Conservation (phyloP, 2,797 vertebrate species). For the Mormyrus hasselquistii region DNA sequence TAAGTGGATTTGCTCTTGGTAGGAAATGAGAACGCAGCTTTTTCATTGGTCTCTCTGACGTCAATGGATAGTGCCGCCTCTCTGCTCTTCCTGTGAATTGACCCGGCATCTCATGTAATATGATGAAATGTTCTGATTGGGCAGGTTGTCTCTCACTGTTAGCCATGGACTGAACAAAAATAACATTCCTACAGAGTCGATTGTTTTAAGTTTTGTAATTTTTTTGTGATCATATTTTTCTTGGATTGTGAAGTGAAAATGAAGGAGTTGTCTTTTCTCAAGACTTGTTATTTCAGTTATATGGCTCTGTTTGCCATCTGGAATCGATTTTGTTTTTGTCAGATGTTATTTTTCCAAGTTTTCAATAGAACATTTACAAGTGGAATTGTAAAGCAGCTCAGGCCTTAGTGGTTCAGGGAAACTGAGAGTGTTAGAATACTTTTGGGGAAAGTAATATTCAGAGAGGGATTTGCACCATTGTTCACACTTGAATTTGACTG, state of each 20-base stretch:
- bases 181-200: neutral
- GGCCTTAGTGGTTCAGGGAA: neutral
- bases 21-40: neutral
- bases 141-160: neutral
- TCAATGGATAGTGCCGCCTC: neutral
- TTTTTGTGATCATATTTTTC: neutral
- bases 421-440: neutral
- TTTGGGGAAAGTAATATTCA: neutral
- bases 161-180: neutral
- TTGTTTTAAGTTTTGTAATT: neutral
- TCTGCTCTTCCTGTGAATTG: neutral
- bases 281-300: neutral
- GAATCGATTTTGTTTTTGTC: constrained; percentile 13
- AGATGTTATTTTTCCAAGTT: neutral
- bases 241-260: neutral
- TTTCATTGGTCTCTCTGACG: neutral
- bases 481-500: neutral
- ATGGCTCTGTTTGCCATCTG: neutral
- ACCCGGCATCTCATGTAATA: neutral
- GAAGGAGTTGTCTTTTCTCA: neutral
- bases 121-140: neutral
- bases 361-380: neutral
- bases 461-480: neutral
- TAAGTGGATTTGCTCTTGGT: neutral
- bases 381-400: neutral